Base-by-base conservation (phyloP, 2,888 invertebrate genomes). In the Synanthedon tipuliformis region DNA sequence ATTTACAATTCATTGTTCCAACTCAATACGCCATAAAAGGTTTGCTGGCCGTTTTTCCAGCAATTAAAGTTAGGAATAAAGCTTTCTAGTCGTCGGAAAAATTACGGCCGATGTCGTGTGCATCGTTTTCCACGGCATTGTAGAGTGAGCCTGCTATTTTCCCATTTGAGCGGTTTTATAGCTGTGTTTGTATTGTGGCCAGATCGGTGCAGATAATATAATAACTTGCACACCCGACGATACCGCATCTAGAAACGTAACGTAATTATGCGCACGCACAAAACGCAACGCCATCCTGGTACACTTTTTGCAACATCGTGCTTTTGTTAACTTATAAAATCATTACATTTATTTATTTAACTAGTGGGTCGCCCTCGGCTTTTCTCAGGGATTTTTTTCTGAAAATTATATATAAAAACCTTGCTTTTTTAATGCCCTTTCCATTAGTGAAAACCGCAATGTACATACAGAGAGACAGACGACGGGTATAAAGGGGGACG, bases 91-190 rank as follows among this genome's bases (percentile, higher is more conserved):
- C 62, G 69, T 73, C 65, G 75, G 80, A 78, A 83, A 83, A 83
- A 75, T 76, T 72, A 69, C 67, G 62, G 57, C 52, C 58, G 61
- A 60, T 61, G 60, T 65, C 63, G 61, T 64, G 72, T 65, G 68
- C 68, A 57, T 62, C 69, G 69, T 83, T 86, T 85, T 84, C 84
- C 79, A 84, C 72, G 71, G 79, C 73, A 81, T 83, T 84, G 85
- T 84, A 63, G 70, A 69, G 71, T 71, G 81, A 81, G 75, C 78
- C 84, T 83, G 85, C 83, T 84, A 85, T 85, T 87, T 86, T 85
- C 86, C 77, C 86, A 85, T 85, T 84, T 81, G 79, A 84, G 73
- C 71, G 78, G 74, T 81, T 86, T 84, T 85, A 86, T 83, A 73
- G 72, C 75, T 68, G 67, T 71, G 68, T 76, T 75, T 70, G 77